Percentiles rank a stretch among this genome's conserved stretches.
Evolutionary conservation across 2,888 invertebrate species (phyloP).

Genomic region (Gonocerus acuteangulatus): DNA sequence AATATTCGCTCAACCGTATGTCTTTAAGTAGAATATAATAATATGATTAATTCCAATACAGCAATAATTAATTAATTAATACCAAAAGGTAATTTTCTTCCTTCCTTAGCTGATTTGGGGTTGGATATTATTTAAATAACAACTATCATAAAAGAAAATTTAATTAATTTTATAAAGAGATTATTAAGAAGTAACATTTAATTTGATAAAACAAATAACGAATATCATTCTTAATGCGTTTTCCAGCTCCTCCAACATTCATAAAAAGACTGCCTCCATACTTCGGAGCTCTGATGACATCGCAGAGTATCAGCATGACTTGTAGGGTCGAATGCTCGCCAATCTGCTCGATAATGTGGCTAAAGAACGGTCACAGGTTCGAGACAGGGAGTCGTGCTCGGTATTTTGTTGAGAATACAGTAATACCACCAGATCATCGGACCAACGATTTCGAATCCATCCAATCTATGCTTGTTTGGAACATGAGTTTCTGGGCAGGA

Average conservation of each 20-base stretch:
- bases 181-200: too few species aligned
- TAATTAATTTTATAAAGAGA: too few species aligned
- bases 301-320: conserved; percentile 58
- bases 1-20: too few species aligned
- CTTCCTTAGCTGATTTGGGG: too few species aligned
- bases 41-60: too few species aligned
- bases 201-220: too few species aligned
- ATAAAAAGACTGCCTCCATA: conserved; percentile 75
- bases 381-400: conserved; percentile 43
- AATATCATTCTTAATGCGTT: too few species aligned
- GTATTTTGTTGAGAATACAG: conserved; percentile 61
- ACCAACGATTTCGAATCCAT: conserved; percentile 76
- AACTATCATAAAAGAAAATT: too few species aligned
- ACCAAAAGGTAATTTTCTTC: too few species aligned
- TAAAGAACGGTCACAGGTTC: conserved; percentile 66
- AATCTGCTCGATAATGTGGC: conserved; percentile 75
- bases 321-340: conserved; percentile 88
- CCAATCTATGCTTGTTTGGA: conserved; percentile 80
- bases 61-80: too few species aligned
- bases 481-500: conserved; percentile 75
- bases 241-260: conserved; percentile 75
- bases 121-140: too few species aligned
- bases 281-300: conserved; percentile 59
- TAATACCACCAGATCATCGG: conserved; percentile 63
- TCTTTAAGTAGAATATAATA: too few species aligned